Base-by-base conservation (phyloP, 2,888 invertebrate genomes). In the Chaitophorus viminalis region DNA sequence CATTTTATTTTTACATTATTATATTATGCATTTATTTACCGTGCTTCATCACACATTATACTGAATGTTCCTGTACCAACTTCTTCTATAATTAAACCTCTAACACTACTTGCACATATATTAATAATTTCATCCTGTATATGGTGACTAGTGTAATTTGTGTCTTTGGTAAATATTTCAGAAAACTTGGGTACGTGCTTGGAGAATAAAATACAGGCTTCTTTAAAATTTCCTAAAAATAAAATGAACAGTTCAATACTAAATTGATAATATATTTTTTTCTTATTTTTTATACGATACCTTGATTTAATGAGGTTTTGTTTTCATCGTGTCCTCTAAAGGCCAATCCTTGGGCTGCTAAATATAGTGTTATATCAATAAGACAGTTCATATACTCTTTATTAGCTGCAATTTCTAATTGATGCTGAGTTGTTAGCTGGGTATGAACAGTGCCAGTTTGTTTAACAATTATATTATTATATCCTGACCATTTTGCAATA, bases 61-160 rank as follows among this genome's bases (percentile, higher is more conserved):
- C 74, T 74, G n/a, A 74, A 74, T 74, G 33, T 33, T 25, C 11
- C 36, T 36, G 33, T 36, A 74, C 74, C 74, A 36, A 74, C 33
- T 17, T 74, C 74, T 21, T 74, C 74, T 74, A 33, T 74, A 36
- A 74, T 74, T 74, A 36, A 74, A 74, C 11, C 74, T 74, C 33
- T 74, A 36, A 74, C 74, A 36, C 14, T 74, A 74, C 33, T 74
- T 74, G 21, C 14, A 39, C 74, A n/a, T n/a, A n/a, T n/a, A n/a
- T n/a, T 17, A 74, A 74, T 74, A 36, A 74, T 36, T 74, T 74
- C 74, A 74, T 74, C n/a, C 33, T 74, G 74, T n/a, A 74, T 74
- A 21, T 33, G 74, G 36, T 36, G 74, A 74, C 74, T 74, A 74
- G 74, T 74, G 33, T 36, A 74, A 74, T 74, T 36, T 36, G 74